Percentiles rank a stretch among this genome's conserved stretches.
These are phyloP conservation scores for Tachina lurida DNA, from an alignment of 2,888 invertebrate species.

Conservation along the genomic window DNA sequence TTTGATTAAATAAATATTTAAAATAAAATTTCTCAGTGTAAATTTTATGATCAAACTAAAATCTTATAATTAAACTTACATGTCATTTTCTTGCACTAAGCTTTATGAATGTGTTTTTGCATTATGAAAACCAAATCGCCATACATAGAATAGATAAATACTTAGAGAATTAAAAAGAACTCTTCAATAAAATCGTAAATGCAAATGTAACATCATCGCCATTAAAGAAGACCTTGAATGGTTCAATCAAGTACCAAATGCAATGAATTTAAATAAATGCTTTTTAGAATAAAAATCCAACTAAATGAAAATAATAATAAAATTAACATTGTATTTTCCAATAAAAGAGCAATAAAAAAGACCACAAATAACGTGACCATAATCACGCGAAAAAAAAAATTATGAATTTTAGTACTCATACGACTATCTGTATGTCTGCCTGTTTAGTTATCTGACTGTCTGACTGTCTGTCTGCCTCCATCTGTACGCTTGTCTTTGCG, in stretches of 20 bases:
- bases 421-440: neutral
- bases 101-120: neutral
- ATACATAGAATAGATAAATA: conserved; percentile 22
- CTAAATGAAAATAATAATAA: conserved; percentile 48
- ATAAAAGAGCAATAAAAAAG: conserved; percentile 42
- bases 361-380: conserved; percentile 62
- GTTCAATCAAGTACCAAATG: conserved; percentile 27
- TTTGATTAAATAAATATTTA: neutral
- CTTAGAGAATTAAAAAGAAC: neutral
- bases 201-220: conserved; percentile 54
- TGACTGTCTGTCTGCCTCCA: neutral
- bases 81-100: conserved; percentile 13
- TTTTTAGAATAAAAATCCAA: conserved; percentile 24
- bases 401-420: conserved; percentile 19
- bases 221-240: conserved; percentile 60
- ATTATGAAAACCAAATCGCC: conserved; percentile 29
- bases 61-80: conserved; percentile 20
- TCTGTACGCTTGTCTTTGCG: neutral
- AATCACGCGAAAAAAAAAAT: conserved; percentile 16
- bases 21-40: neutral
- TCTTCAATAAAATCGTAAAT: conserved; percentile 27
- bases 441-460: neutral
- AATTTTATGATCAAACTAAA: neutral
- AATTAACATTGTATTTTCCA: conserved; percentile 51
- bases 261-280: conserved; percentile 26